Conservation (phyloP, 2,113 vertebrate genomes). For the Tiliqua scincoides region DNA sequence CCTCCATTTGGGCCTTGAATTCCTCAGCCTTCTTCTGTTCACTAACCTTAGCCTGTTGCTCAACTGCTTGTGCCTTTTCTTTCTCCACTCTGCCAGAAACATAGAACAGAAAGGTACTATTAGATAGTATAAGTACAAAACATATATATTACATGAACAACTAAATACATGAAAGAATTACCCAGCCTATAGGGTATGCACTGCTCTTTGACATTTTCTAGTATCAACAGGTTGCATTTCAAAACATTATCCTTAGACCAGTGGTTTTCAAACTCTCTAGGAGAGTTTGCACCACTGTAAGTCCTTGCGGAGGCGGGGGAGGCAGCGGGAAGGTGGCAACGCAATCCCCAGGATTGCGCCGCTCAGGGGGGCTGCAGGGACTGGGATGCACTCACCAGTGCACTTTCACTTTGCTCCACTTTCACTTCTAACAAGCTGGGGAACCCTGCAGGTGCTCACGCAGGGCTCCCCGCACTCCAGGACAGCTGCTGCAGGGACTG, state of each 20-base stretch:
- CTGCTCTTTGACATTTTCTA: background rate
- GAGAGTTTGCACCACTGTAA: background rate
- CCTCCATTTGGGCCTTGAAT: conserved; percentile 86
- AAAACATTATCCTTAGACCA: background rate
- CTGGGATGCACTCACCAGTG: no score
- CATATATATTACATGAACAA: background rate
- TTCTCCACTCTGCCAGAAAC: conserved; percentile 89
- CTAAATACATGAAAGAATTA: background rate
- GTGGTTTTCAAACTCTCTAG: background rate
- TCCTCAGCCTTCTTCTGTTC: conserved; percentile 86
- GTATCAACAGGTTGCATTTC: background rate
- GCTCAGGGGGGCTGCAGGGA: no score
- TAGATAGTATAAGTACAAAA: background rate
- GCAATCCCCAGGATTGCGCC: no score
- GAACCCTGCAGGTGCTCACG: no score
- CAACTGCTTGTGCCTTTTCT: conserved; percentile 92
- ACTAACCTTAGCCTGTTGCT: conserved; percentile 90
- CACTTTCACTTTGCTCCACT: no score
- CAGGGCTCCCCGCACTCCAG: no score
- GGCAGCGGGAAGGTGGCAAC: no score
- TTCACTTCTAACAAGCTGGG: no score
- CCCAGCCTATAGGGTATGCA: background rate
- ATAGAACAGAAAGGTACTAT: conserved; percentile 54
- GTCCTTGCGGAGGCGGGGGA: no score
- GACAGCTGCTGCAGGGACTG: no score